These are phyloP conservation scores for Herpailurus yagouaroundi DNA, from an alignment of 2,113 vertebrate species.

Conservation along the genomic window DNA sequence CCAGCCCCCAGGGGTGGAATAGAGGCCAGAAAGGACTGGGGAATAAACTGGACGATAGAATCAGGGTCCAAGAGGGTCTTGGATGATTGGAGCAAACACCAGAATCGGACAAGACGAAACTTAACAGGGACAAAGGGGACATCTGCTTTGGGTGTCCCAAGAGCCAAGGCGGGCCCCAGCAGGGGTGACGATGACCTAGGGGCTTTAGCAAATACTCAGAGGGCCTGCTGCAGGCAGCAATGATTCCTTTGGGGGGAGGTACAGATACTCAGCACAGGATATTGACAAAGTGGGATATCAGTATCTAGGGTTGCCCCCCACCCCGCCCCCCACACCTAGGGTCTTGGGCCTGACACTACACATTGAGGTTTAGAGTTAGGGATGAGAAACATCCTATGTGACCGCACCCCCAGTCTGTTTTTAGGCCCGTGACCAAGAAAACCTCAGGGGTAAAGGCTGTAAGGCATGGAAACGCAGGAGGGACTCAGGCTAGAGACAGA, in stretches of 20 bases:
- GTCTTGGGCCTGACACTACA: not conserved
- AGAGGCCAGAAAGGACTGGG: not conserved
- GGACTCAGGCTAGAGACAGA: not conserved
- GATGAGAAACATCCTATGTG: not conserved
- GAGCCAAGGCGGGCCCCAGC: not conserved
- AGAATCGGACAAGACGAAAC: not conserved
- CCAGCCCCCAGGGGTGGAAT: not conserved
- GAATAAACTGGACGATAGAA: not conserved
- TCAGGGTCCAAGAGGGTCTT: not conserved
- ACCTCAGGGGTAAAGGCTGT: not conserved
- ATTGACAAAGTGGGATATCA: not conserved
- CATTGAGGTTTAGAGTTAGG: not conserved
- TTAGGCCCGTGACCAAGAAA: not conserved
- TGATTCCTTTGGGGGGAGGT: not conserved
- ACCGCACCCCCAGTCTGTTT: not conserved
- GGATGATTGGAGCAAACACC: not conserved
- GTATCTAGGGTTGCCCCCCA: not conserved
- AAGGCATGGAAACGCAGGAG: not conserved
- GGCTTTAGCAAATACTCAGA: not conserved
- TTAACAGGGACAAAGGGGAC: not conserved
- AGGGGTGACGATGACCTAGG: not conserved
- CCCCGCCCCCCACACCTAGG: too few relatives aligned
- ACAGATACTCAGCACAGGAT: not conserved
- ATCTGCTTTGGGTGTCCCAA: not conserved
- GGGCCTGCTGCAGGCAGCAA: not conserved